Conservation (phyloP, 2,888 invertebrate genomes). For the Maniola hyperantus region DNA sequence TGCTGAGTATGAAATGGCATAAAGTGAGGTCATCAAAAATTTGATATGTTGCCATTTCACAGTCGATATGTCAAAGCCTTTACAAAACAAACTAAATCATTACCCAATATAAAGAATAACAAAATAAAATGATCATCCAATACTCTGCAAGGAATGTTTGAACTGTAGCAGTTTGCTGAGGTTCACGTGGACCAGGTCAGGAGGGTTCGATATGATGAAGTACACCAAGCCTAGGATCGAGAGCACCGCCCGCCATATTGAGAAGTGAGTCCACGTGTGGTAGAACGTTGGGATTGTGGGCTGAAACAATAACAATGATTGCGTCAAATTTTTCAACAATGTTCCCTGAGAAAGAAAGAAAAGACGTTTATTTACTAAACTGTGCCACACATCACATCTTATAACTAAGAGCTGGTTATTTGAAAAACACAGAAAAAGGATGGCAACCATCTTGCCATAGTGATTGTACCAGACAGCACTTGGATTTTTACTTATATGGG, state of each 20-base stretch:
- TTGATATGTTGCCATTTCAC: too few relatives aligned
- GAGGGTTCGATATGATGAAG: slow-evolving; percentile 80
- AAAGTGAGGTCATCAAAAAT: too few relatives aligned
- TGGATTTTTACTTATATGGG: too few relatives aligned
- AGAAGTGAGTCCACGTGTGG: slow-evolving; percentile 84
- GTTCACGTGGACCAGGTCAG: slow-evolving; percentile 78
- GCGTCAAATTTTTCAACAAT: background rate
- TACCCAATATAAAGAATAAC: background rate
- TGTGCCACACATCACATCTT: too few relatives aligned
- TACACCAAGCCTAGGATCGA: slow-evolving; percentile 82
- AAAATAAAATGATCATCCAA: slow-evolving; percentile 59
- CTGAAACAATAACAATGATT: slow-evolving; percentile 63
- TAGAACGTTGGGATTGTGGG: slow-evolving; percentile 78
- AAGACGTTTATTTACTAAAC: too few relatives aligned
- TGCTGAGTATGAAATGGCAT: too few relatives aligned
- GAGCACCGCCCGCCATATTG: slow-evolving; percentile 83
- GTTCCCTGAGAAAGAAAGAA: too few relatives aligned
- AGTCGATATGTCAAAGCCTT: too few relatives aligned
- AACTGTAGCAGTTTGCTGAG: slow-evolving; percentile 72
- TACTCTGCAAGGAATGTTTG: slow-evolving; percentile 74
- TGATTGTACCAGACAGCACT: too few relatives aligned
- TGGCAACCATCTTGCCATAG: too few relatives aligned
- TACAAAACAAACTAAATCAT: background rate
- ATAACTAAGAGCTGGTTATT: too few relatives aligned
- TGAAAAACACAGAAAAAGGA: too few relatives aligned